Conservation (phyloP, 2,113 vertebrate genomes). For the Circaetus gallicus region DNA sequence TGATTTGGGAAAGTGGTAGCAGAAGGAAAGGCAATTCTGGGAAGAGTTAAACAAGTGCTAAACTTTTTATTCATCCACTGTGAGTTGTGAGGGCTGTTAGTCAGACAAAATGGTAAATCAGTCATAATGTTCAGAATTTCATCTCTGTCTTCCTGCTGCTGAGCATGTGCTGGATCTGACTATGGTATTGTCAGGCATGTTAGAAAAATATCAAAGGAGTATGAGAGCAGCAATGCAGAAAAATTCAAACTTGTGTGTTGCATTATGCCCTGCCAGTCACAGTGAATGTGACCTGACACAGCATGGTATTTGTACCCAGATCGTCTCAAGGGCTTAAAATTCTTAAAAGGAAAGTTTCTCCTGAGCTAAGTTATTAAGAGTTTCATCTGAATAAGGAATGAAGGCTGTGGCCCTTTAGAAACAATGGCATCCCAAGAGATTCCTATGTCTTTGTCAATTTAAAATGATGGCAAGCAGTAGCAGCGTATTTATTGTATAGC, state of each 20-base stretch:
- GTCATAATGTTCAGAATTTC: neutral
- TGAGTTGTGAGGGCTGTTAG: neutral
- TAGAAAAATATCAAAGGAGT: neutral
- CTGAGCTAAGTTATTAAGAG: neutral
- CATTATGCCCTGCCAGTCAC: conserved; percentile 25
- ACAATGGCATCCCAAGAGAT: neutral
- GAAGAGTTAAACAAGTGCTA: neutral
- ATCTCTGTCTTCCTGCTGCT: neutral
- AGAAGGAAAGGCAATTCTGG: neutral
- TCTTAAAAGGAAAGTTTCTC: conserved; percentile 12
- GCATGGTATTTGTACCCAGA: neutral
- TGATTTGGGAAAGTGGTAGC: neutral
- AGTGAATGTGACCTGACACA: conserved; percentile 12
- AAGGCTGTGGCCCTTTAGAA: neutral
- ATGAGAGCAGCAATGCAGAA: conserved; percentile 21
- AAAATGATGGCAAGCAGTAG: conserved; percentile 4
- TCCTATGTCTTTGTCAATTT: neutral
- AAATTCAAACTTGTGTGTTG: neutral
- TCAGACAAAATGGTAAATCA: neutral
- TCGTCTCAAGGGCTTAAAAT: conserved; percentile 26
- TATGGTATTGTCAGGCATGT: neutral
- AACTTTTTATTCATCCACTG: neutral
- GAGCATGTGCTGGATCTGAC: neutral
- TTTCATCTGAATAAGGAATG: neutral
- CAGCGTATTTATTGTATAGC: conserved; percentile 7